Evolutionary conservation across 2,113 vertebrate species (phyloP), one percentile per base, ranked within the genome.

Genomic region (Vanacampus margaritifer): DNA sequence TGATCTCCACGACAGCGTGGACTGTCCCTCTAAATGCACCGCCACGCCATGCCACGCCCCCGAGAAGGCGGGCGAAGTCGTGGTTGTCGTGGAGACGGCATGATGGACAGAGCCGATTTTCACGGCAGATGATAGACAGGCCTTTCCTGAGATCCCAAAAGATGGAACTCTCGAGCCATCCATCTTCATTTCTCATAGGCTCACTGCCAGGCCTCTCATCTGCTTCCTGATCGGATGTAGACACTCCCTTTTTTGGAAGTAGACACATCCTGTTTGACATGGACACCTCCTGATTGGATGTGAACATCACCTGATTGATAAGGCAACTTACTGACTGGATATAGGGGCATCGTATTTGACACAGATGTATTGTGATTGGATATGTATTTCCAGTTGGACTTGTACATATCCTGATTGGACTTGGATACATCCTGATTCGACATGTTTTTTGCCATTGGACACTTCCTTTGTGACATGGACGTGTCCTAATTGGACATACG

Each of bases 1-100:
- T 2, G 73, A 73, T 46, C 77, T 84, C 16, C 91, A 92, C 10
- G 92, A 92, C 73, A 91, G 90, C 21, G 63, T 79, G 5, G 91
- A 89, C 74, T 91, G 89, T 51, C 78, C 88, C 0, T 84, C 73
- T 62, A 82, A 89, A 46, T 56, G 77, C 14, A 81, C 60, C 45
- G 59, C 76, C 3, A 45, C 62, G n/a, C 74, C 81, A 28, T 88
- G 88, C 35, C 76, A 67, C 43, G 12, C 83, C 48, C 28, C 84
- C 60, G 79, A 87, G 10, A 84, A 85, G 3, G 7, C 45, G 0
- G 37, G 73, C 4, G 80, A 89, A 45, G 82, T 85, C 0, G 72
- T 86, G 10, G 73, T 91, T 2, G 83, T 82, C 67, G 71, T 90
- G 79, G 89, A 92, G 72, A 89, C 84, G 0, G 84, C 76, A 64